Conservation (phyloP, 2,113 vertebrate genomes). For the Nesoenas mayeri region DNA sequence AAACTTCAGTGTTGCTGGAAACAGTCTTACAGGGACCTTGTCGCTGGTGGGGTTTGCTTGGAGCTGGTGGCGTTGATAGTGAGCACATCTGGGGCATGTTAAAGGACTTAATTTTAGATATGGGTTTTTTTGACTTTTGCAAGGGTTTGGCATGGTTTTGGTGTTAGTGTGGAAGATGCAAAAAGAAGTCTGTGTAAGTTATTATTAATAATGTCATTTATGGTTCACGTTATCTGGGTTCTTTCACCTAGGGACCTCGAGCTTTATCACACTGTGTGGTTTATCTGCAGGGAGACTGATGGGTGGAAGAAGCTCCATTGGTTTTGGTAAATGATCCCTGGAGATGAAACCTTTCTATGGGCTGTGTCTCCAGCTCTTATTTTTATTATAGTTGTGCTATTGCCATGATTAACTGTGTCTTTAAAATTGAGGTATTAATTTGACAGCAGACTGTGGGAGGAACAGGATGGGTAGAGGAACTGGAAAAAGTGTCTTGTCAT, state of each 20-base stretch:
- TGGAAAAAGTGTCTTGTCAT: neutral
- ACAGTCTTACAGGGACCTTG: neutral
- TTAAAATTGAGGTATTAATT: neutral
- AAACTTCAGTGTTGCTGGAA: neutral
- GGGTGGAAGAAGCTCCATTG: neutral
- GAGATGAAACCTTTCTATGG: neutral
- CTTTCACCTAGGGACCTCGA: neutral
- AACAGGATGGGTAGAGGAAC: neutral
- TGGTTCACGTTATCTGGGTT: neutral
- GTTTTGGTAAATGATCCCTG: neutral
- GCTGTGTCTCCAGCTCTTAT: neutral
- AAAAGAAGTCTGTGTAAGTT: neutral
- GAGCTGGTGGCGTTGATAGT: neutral
- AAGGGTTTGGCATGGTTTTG: neutral
- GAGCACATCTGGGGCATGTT: neutral
- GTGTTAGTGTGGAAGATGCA: neutral
- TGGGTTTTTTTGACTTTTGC: neutral
- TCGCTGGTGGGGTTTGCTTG: neutral
- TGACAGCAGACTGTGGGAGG: neutral
- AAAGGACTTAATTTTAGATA: neutral
- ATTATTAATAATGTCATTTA: no score
- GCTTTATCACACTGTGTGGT: rapidly evolving
- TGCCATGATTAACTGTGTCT: neutral
- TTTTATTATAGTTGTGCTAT: neutral
- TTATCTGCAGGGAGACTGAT: neutral